Conservation (phyloP, 1,140 invertebrate genomes). For the Pemphigus obesinymphae region DNA sequence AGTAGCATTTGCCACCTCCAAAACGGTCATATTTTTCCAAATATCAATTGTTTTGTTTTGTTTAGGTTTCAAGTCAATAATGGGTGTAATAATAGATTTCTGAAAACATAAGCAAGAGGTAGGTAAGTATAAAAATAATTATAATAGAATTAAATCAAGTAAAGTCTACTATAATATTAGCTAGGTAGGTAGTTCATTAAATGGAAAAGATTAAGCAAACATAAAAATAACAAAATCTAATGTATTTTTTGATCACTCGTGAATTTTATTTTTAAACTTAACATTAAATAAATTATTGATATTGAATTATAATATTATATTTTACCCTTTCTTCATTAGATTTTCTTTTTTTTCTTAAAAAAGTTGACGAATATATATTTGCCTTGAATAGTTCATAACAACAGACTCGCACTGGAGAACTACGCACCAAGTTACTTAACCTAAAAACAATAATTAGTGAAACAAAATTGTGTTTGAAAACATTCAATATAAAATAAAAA, state of each 20-base stretch:
- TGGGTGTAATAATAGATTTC: background rate
- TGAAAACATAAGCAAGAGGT: background rate
- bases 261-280: no score
- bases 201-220: background rate
- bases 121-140: background rate
- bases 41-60: conserved; percentile 57
- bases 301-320: no score
- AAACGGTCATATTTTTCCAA: conserved; percentile 74
- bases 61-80: conserved; percentile 45
- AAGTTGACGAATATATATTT: conserved; percentile 40
- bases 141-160: background rate
- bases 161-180: background rate
- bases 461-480: background rate
- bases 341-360: conserved; percentile 44
- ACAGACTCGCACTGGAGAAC: background rate
- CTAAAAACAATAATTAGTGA: conserved; percentile 17
- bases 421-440: background rate
- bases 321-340: conserved; percentile 43
- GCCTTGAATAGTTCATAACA: background rate
- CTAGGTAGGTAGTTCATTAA: background rate
- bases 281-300: no score
- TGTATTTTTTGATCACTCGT: no score
- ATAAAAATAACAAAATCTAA: no score
- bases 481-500: background rate
- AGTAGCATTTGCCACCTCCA: conserved; percentile 62